Base-by-base conservation (phyloP, 2,797 vertebrate genomes). In the Tenualosa thibaudeaui region DNA sequence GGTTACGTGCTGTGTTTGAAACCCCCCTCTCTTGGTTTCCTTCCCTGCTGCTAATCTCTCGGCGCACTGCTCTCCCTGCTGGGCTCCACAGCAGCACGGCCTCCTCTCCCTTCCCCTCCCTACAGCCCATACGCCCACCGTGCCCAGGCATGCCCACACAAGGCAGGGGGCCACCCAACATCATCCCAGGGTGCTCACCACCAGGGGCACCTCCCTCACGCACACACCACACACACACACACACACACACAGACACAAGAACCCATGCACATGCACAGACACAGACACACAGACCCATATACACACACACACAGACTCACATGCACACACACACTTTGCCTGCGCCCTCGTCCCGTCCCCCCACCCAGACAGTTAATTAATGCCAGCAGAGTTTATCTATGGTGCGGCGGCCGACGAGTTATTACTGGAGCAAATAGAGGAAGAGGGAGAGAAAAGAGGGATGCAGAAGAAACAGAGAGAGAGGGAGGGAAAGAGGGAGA, bases 371-470 rank as follows among this genome's bases (percentile, higher is more conserved):
- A 75, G 31, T 75, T 92, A 86, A 91, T 92, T 91, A 92, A 90
- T 84, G 89, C 88, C 90, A 19, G 78, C 88, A 83, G 37, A 82
- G 84, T 87, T 90, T 87, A 87, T 90, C 82, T 82, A 37, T 84
- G 85, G 91, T 90, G 86, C 87, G 89, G 90, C 90, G 83, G 83
- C 82, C 68, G 17, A 84, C 88, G 84, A 89, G 89, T 89, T 89
- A 91, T 90, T 89, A 83, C 71, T 87, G 58, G 84, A 90, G 86
- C 86, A 89, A 90, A 90, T 84, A 84, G 82, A 89, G 81, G 81
- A 46, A 84, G 81, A 84, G 68, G 85, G 54, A 82, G 81, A 85
- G 81, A 71, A 86, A 60, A 87, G 84, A 90, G 81, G 87, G 78
- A 85, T 83, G 17, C 31, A 75, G 68, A 75, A 81, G 56, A 54